Evolutionary conservation across 1,140 invertebrate genomes (phyloP).

Genomic region (Leptinotarsa defecta): DNA sequence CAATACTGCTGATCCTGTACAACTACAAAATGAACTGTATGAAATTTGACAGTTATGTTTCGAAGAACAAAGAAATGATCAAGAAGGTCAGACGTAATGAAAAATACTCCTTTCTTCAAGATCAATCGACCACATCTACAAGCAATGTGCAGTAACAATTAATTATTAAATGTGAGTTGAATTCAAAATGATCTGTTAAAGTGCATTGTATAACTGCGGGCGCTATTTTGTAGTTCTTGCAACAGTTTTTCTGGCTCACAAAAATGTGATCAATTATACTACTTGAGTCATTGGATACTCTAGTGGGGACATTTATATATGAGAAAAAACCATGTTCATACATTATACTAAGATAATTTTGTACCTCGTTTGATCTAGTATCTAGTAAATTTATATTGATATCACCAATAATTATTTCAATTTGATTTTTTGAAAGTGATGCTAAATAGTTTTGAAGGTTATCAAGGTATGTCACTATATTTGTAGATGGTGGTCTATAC

Average conservation of each 20-base stretch:
- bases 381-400: conserved; percentile 11
- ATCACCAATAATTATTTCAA: conserved; percentile 2
- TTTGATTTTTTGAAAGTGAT: background rate
- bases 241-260: background rate
- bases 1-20: no score
- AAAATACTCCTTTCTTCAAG: no score
- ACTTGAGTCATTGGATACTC: background rate
- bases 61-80: no score
- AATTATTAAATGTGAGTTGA: no score
- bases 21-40: no score
- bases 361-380: background rate
- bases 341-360: background rate
- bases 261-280: background rate
- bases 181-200: background rate
- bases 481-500: conserved; percentile 1
- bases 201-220: background rate
- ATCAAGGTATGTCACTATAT: background rate
- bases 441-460: background rate
- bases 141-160: no score
- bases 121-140: no score
- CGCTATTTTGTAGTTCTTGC: background rate
- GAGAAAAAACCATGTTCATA: conserved; percentile 4
- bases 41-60: no score
- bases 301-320: conserved; percentile 8
- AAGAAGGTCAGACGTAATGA: no score